Evolutionary conservation across 2,113 vertebrate species (phyloP).

Genomic region (Lepisosteus osseus): DNA sequence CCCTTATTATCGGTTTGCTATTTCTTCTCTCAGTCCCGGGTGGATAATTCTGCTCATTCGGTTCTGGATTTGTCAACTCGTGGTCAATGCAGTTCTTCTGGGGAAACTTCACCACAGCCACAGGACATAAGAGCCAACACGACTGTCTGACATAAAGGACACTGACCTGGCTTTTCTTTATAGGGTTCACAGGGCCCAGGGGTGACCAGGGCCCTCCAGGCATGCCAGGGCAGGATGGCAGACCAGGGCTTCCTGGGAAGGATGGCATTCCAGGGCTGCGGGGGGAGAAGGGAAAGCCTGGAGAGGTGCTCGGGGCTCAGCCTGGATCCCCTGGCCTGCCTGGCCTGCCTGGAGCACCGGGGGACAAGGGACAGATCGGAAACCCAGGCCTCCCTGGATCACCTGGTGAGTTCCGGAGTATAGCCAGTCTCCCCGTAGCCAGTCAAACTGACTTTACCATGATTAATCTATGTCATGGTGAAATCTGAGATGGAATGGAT

Average conservation of each 20-base stretch:
- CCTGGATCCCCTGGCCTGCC: constrained; percentile 63
- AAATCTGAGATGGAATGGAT: too few relatives aligned
- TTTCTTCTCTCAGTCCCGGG: too few relatives aligned
- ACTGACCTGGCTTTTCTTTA: constrained; percentile 19
- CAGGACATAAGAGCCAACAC: too few relatives aligned
- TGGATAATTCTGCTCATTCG: too few relatives aligned
- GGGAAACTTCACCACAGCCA: too few relatives aligned
- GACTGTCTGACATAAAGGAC: too few relatives aligned
- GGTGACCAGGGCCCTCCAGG: constrained; percentile 81
- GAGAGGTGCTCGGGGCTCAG: constrained; percentile 76
- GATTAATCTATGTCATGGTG: too few relatives aligned
- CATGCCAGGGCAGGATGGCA: constrained; percentile 62
- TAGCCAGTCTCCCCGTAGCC: too few relatives aligned
- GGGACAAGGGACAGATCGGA: constrained; percentile 80
- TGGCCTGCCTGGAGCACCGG: constrained; percentile 70
- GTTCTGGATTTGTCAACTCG: too few relatives aligned
- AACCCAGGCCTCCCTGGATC: constrained; percentile 65
- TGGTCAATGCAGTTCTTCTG: too few relatives aligned
- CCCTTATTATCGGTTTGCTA: too few relatives aligned
- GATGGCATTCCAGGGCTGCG: constrained; percentile 70
- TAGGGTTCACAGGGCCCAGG: constrained; percentile 85
- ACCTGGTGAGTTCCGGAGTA: constrained; percentile 55
- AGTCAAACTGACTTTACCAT: too few relatives aligned
- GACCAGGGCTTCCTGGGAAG: constrained; percentile 74
- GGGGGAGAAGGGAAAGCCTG: constrained; percentile 77